Evolutionary conservation across 2,113 vertebrate genomes (phyloP), one percentile per base, ranked within the genome.

Genomic region (Psilopsiagon aurifrons): DNA sequence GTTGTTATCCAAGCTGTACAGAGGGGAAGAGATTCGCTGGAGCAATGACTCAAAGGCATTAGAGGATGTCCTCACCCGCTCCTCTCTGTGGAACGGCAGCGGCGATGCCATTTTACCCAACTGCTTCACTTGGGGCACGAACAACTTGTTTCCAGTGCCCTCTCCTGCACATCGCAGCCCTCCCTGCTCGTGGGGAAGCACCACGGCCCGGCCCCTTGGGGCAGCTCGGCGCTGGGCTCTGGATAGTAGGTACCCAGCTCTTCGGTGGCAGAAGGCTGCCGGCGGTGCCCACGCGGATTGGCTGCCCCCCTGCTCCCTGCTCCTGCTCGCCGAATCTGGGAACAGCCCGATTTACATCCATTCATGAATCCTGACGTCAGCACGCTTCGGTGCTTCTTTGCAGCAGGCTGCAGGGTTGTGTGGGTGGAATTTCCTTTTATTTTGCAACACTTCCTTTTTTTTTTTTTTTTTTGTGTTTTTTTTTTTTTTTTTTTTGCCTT

Each of bases 301-400:
- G 97, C 91, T 39, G 78, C n/a, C 33, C 78, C 76, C 37, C 81
- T 76, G 79, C 95, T 80, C 83, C 86, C 69, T 66, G 54, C 67
- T 81, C 43, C 91, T 54, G 33, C 86, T 95, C 17, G 88, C 96
- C 94, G 97, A 96, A 95, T 96, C 98, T 95, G 96, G 54, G 91
- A 96, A 39, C 96, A 94, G 97, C 96, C 98, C 96, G 20, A 66
- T 97, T 95, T 96, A 83, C 96, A 98, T 98, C 98, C 98, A 98
- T 98, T 98, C 98, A 98, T 98, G 98, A 98, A 98, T 98, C 97
- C 20, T 98, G 98, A 98, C 98, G 98, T 98, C 98, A 98, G 98
- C 97, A 96, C 92, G 96, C 95, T 91, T 87, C 87, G 89, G 80
- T 97, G 97, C 97, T 97, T 86, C 96, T 97, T 91, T 96, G 98